Evolutionary conservation across 2,113 vertebrate genomes (phyloP), one percentile per base, ranked within the genome.

Genomic region (Dromas ardeola): DNA sequence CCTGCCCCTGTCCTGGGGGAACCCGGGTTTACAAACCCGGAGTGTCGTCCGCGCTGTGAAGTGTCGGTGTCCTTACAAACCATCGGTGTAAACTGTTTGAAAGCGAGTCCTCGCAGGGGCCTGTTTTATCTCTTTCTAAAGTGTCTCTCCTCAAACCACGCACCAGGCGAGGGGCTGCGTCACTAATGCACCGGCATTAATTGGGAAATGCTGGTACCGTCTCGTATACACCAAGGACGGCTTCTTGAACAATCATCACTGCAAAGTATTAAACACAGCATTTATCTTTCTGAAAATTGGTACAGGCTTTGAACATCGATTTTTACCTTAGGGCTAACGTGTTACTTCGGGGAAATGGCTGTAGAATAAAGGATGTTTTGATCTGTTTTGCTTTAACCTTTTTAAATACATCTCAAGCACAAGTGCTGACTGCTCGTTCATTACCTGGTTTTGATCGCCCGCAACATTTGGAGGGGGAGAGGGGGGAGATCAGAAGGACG

Each of bases 301-400:
- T 82, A 71, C 93, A 90, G 94, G 76, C 96, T 98, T 97, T 96
- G 97, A 96, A 97, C 95, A 91, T 55, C 34, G 92, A 95, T 96
- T 97, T 94, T 95, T 73, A 93, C 96, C 97, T 94, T 76, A 79
- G 63, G 95, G 94, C 97, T 73, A 81, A 58, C 29, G 59, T 89
- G 90, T 94, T 94, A 77, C 95, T 87, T 89, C 95, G 49, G 91
- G 96, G 95, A 97, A 94, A 92, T 38, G 36, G 91, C 55, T 67
- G 81, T 42, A 47, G 88, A 86, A 91, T 81, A 95, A 95, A 97
- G 95, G 72, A 59, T 67, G 72, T 80, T 97, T 97, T 97, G 95
- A 96, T 98, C 96, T 95, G 80, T 78, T 97, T 97, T 96, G 83
- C 94, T 93, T 96, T 86, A 45, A 49, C 95, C 95, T 97, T 88